Conservation (phyloP, 2,888 invertebrate species). For the Perdita meconis region DNA sequence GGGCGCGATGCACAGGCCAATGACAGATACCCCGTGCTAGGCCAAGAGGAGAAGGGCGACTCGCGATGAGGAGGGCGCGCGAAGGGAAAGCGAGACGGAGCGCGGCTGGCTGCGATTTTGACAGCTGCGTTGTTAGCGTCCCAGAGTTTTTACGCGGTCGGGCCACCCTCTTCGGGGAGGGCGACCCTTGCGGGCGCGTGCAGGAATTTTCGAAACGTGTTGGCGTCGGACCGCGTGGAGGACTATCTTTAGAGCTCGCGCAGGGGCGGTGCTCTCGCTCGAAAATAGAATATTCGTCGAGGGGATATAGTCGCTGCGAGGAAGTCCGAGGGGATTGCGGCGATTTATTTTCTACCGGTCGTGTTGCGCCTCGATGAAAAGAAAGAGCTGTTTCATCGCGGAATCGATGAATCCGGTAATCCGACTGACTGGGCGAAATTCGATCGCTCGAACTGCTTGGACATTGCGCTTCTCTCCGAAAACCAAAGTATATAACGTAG, state of each 20-base stretch:
- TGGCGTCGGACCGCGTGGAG: conserved; percentile 64
- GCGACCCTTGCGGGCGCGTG: conserved; percentile 62
- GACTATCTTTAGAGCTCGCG: conserved; percentile 77
- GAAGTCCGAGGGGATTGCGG: conserved; percentile 49
- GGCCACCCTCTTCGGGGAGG: conserved; percentile 57
- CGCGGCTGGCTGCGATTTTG: conserved; percentile 42
- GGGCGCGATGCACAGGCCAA: conserved; percentile 37
- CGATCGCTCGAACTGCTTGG: not conserved
- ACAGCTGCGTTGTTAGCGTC: conserved; percentile 51
- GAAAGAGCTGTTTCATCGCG: too few relatives aligned
- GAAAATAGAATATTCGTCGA: conserved; percentile 81
- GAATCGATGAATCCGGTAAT: not conserved
- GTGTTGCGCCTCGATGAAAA: not conserved
- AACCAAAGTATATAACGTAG: too few relatives aligned
- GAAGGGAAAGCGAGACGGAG: not conserved
- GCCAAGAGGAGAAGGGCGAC: conserved; percentile 4
- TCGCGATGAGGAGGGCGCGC: not conserved
- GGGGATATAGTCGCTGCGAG: conserved; percentile 63
- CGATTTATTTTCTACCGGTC: conserved; percentile 43
- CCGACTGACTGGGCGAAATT: not conserved
- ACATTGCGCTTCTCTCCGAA: too few relatives aligned
- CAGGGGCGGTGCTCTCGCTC: conserved; percentile 76
- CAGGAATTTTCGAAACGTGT: conserved; percentile 77
- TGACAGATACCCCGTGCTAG: conserved; percentile 47
- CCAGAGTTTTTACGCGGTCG: conserved; percentile 29